Conservation (phyloP, 2,888 invertebrate species). For the Meghimatium bilineatum region DNA sequence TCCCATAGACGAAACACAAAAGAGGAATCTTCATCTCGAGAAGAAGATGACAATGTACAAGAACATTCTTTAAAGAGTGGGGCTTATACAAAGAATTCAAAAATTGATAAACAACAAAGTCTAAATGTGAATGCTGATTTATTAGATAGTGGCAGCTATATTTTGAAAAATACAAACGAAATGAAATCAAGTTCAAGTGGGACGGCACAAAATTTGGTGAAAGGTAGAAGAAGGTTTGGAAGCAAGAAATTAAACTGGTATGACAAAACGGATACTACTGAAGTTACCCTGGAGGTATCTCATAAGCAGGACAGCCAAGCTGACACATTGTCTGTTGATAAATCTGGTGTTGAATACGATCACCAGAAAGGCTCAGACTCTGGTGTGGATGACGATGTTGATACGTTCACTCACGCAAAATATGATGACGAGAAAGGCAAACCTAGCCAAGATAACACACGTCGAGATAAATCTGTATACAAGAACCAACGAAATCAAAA, state of each 20-base stretch:
- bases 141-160: background rate
- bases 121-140: background rate
- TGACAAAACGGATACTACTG: background rate
- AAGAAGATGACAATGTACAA: background rate
- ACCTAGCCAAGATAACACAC: background rate
- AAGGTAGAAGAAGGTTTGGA: conserved; percentile 6
- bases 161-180: background rate
- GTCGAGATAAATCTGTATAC: background rate
- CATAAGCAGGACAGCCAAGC: background rate
- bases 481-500: background rate
- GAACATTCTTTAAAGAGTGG: background rate
- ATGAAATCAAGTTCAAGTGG: background rate
- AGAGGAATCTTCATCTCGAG: background rate
- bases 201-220: background rate
- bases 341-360: background rate
- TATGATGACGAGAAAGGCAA: background rate
- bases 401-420: no score
- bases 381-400: background rate
- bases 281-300: background rate
- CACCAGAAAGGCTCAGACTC: background rate
- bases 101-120: background rate
- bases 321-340: background rate
- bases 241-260: conserved; percentile 24
- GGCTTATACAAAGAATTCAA: background rate
- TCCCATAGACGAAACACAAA: background rate